phyloP scores from a whole-genome alignment of 1,140 invertebrate species.

The Melanaphis sacchari region DNA sequence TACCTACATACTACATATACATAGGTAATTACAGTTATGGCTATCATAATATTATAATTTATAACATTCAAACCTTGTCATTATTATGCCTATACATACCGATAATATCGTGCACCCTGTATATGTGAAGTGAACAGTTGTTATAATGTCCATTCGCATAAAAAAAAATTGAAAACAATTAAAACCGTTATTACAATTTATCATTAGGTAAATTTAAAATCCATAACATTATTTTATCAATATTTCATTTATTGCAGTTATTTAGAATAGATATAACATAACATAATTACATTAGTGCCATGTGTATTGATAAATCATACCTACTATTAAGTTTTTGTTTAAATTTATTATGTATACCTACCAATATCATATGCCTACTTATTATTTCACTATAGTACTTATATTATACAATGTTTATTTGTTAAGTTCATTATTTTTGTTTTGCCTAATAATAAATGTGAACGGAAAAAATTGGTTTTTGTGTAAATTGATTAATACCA shows the following conservation, averaged over 20 bases:
- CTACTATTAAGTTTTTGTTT: conserved; percentile 9
- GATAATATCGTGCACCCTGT: background rate
- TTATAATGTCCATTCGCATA: background rate
- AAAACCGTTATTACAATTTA: background rate
- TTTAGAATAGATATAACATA: background rate
- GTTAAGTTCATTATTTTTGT: background rate
- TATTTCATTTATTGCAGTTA: background rate
- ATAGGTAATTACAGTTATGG: background rate
- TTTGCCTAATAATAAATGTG: conserved; percentile 25
- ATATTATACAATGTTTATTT: background rate
- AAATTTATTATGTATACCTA: background rate
- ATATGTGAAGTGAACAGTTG: background rate
- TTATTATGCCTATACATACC: background rate
- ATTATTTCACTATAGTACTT: conserved; percentile 7
- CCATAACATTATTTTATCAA: background rate
- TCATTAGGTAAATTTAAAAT: background rate
- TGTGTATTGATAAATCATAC: background rate
- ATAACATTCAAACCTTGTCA: background rate
- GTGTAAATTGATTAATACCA: background rate
- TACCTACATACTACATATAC: background rate
- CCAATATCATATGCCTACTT: background rate
- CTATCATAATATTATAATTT: background rate
- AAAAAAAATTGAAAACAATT: background rate
- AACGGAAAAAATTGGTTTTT: background rate
- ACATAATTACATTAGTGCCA: background rate